Evolutionary conservation across 2,888 invertebrate species (phyloP).

Genomic region (Drosophila eohydei): DNA sequence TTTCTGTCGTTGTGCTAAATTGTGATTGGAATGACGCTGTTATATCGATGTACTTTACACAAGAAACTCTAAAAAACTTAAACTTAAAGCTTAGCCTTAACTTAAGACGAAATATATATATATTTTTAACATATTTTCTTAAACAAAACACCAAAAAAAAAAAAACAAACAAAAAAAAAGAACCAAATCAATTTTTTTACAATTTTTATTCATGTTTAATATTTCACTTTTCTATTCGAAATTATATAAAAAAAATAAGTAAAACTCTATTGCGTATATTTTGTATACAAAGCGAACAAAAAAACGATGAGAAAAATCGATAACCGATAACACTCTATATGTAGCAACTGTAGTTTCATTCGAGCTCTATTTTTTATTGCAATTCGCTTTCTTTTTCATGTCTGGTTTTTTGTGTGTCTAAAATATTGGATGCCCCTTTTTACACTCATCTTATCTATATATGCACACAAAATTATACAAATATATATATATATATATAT

Average conservation of each 20-base stretch:
- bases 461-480: neutral
- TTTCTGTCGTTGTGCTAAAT: constrained; percentile 40
- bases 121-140: constrained; percentile 13
- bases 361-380: neutral
- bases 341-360: constrained; percentile 4
- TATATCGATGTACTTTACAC: constrained; percentile 54
- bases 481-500: constrained; percentile 5
- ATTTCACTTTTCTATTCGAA: constrained; percentile 2
- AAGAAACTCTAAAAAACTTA: constrained; percentile 5
- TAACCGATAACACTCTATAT: neutral
- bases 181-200: constrained; percentile 16
- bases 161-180: neutral
- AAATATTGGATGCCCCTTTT: constrained; percentile 14
- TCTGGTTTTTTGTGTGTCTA: neutral
- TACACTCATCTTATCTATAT: neutral
- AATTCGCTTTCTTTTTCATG: neutral
- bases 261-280: constrained; percentile 9
- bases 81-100: constrained; percentile 13
- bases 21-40: constrained; percentile 55
- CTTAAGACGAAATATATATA: constrained; percentile 18
- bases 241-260: constrained; percentile 11
- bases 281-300: constrained; percentile 9
- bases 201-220: constrained; percentile 14
- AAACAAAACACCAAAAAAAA: neutral
- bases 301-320: constrained; percentile 4